These are phyloP conservation scores for Rhabdophis nuchalis DNA, from an alignment of 2,797 vertebrate genomes.

Conservation along the genomic window DNA sequence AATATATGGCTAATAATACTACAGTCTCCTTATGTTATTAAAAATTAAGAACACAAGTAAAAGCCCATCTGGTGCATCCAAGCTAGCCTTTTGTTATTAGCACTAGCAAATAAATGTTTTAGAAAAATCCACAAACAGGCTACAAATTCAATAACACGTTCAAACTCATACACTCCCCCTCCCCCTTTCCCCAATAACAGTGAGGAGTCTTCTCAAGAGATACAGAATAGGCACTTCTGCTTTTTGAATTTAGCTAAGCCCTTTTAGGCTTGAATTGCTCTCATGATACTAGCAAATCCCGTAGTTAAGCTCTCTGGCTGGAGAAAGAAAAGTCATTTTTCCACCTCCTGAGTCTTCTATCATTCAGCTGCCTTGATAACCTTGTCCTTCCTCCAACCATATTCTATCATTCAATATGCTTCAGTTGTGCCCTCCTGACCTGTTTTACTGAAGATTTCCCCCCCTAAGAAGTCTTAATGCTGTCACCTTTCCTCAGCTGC, in stretches of 20 bases:
- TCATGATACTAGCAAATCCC: neutral
- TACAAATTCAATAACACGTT: neutral
- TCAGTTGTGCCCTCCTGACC: neutral
- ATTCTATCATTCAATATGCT: neutral
- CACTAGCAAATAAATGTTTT: neutral
- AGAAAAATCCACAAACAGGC: neutral
- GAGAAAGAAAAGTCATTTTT: neutral
- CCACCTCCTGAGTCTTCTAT: neutral
- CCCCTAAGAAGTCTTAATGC: neutral
- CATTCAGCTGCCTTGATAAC: neutral
- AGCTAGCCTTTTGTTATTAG: neutral
- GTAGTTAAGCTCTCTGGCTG: neutral
- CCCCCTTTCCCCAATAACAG: neutral
- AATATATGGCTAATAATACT: neutral
- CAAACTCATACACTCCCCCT: neutral
- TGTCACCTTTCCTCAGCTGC: neutral
- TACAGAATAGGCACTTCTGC: neutral
- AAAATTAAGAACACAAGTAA: neutral
- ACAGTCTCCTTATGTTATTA: neutral
- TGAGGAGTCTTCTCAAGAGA: neutral
- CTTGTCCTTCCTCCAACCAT: neutral
- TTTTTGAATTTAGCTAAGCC: neutral
- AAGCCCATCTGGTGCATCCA: neutral
- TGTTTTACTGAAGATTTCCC: neutral
- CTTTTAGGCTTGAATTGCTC: neutral